Evolutionary conservation across 2,888 invertebrate species (phyloP).

Genomic region (Protonemura montana): DNA sequence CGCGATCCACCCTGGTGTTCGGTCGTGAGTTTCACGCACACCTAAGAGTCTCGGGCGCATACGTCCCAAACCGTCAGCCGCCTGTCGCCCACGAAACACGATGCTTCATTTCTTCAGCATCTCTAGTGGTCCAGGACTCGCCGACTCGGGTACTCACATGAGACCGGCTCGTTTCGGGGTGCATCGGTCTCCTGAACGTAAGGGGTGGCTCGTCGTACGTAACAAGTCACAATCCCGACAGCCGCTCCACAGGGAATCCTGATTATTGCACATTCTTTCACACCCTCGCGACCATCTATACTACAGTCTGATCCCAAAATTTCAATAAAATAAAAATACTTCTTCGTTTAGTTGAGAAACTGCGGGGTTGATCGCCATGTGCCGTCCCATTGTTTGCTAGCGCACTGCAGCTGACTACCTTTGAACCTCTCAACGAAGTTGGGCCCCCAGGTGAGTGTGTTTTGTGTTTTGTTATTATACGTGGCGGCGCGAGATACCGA

Average conservation of each 20-base stretch:
- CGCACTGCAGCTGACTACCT: background rate
- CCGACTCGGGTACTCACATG: background rate
- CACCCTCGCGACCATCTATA: slow-evolving; percentile 22
- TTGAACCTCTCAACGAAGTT: background rate
- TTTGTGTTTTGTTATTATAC: slow-evolving; percentile 22
- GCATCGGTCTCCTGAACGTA: background rate
- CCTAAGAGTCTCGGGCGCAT: background rate
- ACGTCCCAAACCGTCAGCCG: background rate
- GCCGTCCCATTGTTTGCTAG: background rate
- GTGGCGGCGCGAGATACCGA: background rate
- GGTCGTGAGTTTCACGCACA: background rate
- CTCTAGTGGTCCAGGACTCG: background rate
- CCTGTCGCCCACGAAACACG: background rate
- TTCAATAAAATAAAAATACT: slow-evolving; percentile 32
- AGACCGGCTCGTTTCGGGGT: background rate
- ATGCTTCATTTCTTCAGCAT: too few species aligned
- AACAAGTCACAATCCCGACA: slow-evolving; percentile 23
- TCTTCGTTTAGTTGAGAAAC: background rate
- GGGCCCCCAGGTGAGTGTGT: slow-evolving; percentile 32
- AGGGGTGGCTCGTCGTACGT: slow-evolving; percentile 18
- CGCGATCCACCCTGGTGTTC: background rate
- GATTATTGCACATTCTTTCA: slow-evolving; percentile 45
- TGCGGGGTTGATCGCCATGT: background rate
- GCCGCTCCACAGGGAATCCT: slow-evolving; percentile 31
- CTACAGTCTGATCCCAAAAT: slow-evolving; percentile 24